Conservation (phyloP, 2,797 vertebrate species). For the Anniella stebbinsi region DNA sequence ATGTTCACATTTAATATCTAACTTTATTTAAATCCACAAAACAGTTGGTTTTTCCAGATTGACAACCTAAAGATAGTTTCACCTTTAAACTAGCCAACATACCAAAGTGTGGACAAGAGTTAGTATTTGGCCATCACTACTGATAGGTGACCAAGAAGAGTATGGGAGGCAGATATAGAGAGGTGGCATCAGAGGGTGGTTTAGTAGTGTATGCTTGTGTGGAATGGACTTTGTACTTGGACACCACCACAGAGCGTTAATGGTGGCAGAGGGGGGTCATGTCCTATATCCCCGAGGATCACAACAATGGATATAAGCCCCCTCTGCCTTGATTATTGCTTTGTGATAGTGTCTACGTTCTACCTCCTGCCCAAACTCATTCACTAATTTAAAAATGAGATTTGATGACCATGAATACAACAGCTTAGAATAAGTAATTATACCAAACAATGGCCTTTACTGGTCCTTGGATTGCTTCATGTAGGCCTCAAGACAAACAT, state of each 20-base stretch:
- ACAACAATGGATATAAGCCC: not conserved
- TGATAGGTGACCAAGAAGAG: not conserved
- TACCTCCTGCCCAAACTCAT: not conserved
- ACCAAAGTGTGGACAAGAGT: too few species aligned
- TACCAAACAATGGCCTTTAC: not conserved
- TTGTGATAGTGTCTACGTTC: not conserved
- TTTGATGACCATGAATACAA: not conserved
- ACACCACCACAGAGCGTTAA: too few species aligned
- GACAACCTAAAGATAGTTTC: conserved; percentile 3
- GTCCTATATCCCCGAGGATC: too few species aligned
- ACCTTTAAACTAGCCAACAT: not conserved
- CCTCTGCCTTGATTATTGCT: not conserved
- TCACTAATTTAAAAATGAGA: not conserved
- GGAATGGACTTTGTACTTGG: not conserved
- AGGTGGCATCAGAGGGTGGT: not conserved
- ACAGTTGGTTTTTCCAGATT: not conserved
- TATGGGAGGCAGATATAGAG: too few species aligned
- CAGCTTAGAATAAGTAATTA: not conserved
- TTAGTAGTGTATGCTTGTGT: not conserved
- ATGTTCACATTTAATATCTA: conserved; percentile 24
- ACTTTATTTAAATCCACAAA: conserved; percentile 3
- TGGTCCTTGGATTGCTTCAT: not conserved
- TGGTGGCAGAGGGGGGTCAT: too few species aligned
- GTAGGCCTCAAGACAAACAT: not conserved
- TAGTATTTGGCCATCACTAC: not conserved